Evolutionary conservation across 2,113 vertebrate species (phyloP), one percentile per base, ranked within the genome.

Genomic region (Chrysochloris asiatica): DNA sequence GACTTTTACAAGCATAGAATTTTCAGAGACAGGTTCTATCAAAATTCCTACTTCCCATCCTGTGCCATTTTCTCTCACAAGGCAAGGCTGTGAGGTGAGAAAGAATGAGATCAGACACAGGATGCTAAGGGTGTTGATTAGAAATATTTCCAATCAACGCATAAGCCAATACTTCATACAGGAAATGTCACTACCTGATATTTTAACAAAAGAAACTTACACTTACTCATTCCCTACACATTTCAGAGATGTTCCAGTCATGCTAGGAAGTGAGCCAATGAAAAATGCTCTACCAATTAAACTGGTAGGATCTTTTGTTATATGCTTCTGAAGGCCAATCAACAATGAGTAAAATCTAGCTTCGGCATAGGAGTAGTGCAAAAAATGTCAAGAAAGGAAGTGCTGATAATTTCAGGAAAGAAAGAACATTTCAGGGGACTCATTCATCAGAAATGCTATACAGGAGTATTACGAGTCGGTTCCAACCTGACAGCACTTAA

Each of bases 121-220:
- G 81, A 94, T 84, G 77, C 67, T 59, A 89, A 92, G 75, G 84
- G 95, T 95, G 95, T 93, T 97, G 92, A 91, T 95, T 91, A 93
- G 91, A 91, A 94, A 95, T 92, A 87, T 85, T 89, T 88, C 86
- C 76, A 95, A 92, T 94, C 82, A 85, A 72, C 1, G 1, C 59
- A 80, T 50, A 43, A 65, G 91, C 87, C 82, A 84, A 83, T 91
- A 92, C 61, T 52, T 89, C 45, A 59, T 73, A 56, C 91, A 89
- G 95, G 94, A 97, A 95, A 86, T 90, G 85, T 85, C 93, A 89
- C 81, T 83, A 54, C 73, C 89, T 92, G 89, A 79, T 90, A 94
- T 91, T 96, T 97, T 93, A 94, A 86, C 92, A 94, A 75, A 88
- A 80, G 26, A 33, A 73, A 76, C 86, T 95, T 80, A 92, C 56